phyloP scores from a whole-genome alignment of 2,797 vertebrate species.

The Anomalospiza imberbis region DNA sequence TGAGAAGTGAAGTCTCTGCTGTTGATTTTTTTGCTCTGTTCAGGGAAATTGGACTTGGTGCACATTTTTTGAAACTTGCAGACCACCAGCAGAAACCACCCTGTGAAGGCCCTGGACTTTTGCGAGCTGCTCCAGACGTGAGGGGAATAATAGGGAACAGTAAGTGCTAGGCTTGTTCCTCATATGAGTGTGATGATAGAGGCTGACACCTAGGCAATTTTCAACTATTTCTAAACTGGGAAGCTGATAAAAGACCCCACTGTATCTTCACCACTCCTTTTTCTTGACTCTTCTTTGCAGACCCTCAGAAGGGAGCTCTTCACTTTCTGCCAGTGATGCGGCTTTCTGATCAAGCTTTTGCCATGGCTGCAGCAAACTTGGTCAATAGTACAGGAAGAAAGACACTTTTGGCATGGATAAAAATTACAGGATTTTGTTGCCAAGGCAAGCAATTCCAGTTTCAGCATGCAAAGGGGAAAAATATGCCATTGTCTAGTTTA shows the following conservation, averaged over 20 bases:
- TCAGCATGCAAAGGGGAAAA: background rate
- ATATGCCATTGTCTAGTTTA: conserved; percentile 15
- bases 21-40: background rate
- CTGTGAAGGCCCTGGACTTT: background rate
- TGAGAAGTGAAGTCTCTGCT: background rate
- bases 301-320: background rate
- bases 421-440: conserved; percentile 28
- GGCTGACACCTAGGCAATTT: background rate
- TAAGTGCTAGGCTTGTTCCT: background rate
- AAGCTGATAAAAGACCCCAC: background rate
- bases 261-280: background rate
- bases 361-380: background rate
- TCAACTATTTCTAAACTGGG: background rate
- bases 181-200: background rate
- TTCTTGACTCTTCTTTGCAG: background rate
- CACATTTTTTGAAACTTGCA: background rate
- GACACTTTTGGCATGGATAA: background rate
- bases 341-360: background rate
- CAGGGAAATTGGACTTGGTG: background rate
- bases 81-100: background rate
- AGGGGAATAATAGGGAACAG: background rate
- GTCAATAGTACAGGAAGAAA: background rate
- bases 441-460: conserved; percentile 26
- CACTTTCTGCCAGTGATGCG: background rate
- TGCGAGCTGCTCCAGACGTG: fast-evolving